Evolutionary conservation across 2,797 vertebrate genomes (phyloP).

Genomic region (Bufotes viridis): DNA sequence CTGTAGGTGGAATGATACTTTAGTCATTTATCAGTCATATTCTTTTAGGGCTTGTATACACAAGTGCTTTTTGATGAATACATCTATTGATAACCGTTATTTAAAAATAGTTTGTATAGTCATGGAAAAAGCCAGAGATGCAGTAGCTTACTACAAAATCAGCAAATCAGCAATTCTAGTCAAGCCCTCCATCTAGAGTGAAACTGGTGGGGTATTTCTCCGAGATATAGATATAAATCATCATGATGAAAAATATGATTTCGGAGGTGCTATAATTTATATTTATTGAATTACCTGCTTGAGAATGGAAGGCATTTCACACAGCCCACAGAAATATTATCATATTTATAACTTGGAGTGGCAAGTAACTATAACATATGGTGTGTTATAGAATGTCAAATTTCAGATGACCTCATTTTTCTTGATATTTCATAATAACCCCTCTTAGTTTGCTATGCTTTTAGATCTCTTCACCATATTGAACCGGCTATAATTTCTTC

Average conservation of each 20-base stretch:
- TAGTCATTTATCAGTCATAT: not conserved
- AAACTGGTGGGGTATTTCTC: constrained; percentile 26
- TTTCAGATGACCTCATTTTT: constrained; percentile 61
- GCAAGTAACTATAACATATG: constrained; percentile 52
- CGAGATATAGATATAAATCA: constrained; percentile 57
- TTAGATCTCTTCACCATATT: constrained; percentile 49
- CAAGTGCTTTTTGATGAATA: not conserved
- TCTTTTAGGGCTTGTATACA: not conserved
- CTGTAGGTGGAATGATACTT: constrained; percentile 12
- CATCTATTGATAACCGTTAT: not conserved
- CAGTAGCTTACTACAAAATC: not conserved
- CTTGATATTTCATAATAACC: constrained; percentile 56
- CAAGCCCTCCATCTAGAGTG: not conserved
- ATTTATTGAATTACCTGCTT: constrained; percentile 54
- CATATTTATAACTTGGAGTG: constrained; percentile 55
- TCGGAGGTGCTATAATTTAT: constrained; percentile 46
- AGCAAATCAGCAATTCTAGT: not conserved
- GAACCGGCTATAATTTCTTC: constrained; percentile 49
- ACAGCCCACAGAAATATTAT: constrained; percentile 51
- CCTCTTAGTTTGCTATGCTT: constrained; percentile 52
- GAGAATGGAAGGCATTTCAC: constrained; percentile 30
- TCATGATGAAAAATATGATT: constrained; percentile 44
- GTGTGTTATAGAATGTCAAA: constrained; percentile 51
- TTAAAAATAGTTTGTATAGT: not conserved
- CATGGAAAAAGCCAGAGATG: not conserved